A percentile compares a stretch with the other conserved stretches of the same genome.
Evolutionary conservation across 2,888 invertebrate genomes (phyloP).

Genomic region (Lucinisca nassula): DNA sequence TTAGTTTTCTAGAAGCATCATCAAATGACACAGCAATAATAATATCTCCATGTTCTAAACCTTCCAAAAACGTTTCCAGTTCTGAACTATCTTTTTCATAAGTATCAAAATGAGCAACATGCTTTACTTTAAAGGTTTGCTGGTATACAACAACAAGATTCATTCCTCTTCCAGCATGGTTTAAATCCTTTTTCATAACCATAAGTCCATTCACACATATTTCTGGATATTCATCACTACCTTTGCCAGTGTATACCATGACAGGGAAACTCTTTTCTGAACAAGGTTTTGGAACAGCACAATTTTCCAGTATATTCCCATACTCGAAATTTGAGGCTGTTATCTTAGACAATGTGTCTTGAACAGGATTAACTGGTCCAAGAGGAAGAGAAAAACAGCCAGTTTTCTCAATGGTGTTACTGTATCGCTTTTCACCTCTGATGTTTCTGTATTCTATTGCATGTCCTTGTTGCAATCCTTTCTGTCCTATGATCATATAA

Average conservation of each 20-base stretch:
- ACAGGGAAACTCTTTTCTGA: slow-evolving; percentile 87
- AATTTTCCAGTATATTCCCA: slow-evolving; percentile 87
- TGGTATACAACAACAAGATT: slow-evolving; percentile 89
- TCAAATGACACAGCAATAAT: slow-evolving; percentile 89
- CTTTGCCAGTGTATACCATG: slow-evolving; percentile 89
- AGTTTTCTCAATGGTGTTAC: slow-evolving; percentile 81
- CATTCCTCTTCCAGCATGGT: slow-evolving; percentile 89
- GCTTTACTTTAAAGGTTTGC: slow-evolving; percentile 87
- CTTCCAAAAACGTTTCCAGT: slow-evolving; percentile 88
- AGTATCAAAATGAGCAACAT: slow-evolving; percentile 89
- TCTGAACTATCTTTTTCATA: slow-evolving; percentile 88
- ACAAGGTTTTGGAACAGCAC: slow-evolving; percentile 88
- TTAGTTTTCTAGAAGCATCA: slow-evolving; percentile 89
- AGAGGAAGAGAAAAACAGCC: slow-evolving; percentile 86
- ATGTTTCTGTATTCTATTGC: slow-evolving; percentile 85
- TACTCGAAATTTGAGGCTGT: slow-evolving; percentile 63
- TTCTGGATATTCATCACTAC: slow-evolving; percentile 89
- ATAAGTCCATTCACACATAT: slow-evolving; percentile 89
- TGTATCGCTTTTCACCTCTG: slow-evolving; percentile 68
- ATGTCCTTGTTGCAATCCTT: slow-evolving; percentile 81
- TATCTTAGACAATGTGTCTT: slow-evolving; percentile 70
- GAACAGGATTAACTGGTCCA: slow-evolving; percentile 74
- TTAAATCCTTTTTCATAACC: slow-evolving; percentile 87
- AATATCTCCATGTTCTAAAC: slow-evolving; percentile 88
- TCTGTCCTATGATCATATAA: slow-evolving; percentile 87